phyloP scores from a whole-genome alignment of 2,888 invertebrate species.

The Acanthococcus lagerstroemiae region DNA sequence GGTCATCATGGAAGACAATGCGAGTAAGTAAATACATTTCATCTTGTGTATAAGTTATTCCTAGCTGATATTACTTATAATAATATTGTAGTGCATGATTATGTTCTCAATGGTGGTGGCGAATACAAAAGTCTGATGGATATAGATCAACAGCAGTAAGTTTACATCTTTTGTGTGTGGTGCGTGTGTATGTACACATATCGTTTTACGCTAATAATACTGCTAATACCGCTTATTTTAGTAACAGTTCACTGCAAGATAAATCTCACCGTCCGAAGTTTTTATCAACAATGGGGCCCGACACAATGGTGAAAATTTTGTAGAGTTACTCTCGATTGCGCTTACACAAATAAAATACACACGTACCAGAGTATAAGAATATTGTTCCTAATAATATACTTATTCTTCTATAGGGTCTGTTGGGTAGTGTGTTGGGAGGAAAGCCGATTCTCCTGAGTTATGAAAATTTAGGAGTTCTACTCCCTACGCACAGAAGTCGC shows the following conservation, averaged over 20 bases:
- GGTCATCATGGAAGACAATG: too few relatives aligned
- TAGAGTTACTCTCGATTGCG: background rate
- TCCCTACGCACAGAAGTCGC: background rate
- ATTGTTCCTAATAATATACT: background rate
- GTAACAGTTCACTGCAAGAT: background rate
- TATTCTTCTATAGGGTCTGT: background rate
- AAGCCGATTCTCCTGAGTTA: background rate
- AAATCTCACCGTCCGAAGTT: background rate
- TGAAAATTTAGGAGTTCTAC: background rate
- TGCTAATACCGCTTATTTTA: background rate
- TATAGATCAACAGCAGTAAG: background rate
- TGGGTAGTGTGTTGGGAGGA: background rate
- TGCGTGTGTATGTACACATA: background rate
- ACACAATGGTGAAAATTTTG: background rate
- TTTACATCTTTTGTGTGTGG: background rate
- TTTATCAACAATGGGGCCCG: background rate
- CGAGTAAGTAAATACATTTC: too few relatives aligned
- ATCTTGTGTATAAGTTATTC: too few relatives aligned
- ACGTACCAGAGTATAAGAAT: background rate
- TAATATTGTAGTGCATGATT: too few relatives aligned
- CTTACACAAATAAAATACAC: background rate
- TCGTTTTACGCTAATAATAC: background rate
- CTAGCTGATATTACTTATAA: too few relatives aligned
- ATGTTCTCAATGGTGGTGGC: too few relatives aligned
- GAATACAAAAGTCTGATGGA: too few relatives aligned